Base-by-base conservation (phyloP, 2,888 invertebrate genomes). In the Drosophila nigritarsus region DNA sequence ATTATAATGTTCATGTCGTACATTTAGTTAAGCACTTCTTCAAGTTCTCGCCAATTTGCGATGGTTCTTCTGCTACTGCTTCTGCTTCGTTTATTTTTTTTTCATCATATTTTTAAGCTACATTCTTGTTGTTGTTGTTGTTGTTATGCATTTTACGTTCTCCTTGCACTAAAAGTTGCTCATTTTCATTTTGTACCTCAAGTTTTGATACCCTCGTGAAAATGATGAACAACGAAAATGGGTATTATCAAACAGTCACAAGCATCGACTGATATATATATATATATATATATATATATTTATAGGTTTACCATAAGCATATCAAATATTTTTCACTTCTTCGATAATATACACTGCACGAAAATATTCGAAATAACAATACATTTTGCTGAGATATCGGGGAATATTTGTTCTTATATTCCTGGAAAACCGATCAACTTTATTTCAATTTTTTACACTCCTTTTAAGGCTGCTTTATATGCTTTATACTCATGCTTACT, bases 141-240 rank as follows among this genome's bases (percentile, higher is more conserved):
- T 71, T 78, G 76, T 70, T 58, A 36, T 71, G 63, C 67, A 78
- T 73, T 78, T 80, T 78, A 54, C 76, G 73, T 76, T 73, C 68
- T 62, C 55, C 51, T 58, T 66, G 56, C 72, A 78, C 65, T 74
- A 74, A 77, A 77, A 74, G 70, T 64, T 73, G 77, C 58, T 66
- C 65, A 66, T 61, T 77, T 71, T 65, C 71, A 60, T 54, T 50
- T 64, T 71, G 53, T 61, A 54, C 20, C 20, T 38, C n/a, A 50
- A 42, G 27, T 65, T 63, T 45, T 56, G 45, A 65, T 67, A 65
- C 65, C 65, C 65, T 55, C n/a, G 51, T 27, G 15, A 11, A 36
- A 49, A 20, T n/a, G 1, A 30, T 40, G 29, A 29, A 20, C n/a
- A 27, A 29, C 27, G 15, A 2, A 29, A 55, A 11, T 13, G 55